A percentile compares a stretch with the other conserved stretches of the same genome.
Evolutionary conservation across 2,888 invertebrate species (phyloP).

Genomic region (Camptogramma bilineatum): DNA sequence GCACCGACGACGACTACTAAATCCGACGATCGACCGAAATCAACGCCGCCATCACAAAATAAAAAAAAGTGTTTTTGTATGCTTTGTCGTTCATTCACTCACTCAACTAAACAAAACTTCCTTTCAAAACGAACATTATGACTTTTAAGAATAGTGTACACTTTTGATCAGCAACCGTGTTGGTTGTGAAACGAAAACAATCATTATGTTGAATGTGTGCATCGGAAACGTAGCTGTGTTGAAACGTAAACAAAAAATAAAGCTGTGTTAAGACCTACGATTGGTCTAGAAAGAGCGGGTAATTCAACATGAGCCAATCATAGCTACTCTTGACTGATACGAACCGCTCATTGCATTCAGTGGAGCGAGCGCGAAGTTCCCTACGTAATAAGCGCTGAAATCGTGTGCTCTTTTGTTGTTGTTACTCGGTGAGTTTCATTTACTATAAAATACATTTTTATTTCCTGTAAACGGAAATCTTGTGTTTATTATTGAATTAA

Average conservation of each 20-base stretch:
- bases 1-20: constrained; percentile 47
- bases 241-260: constrained; percentile 81
- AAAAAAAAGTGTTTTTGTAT: constrained; percentile 46
- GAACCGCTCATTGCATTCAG: constrained; percentile 70
- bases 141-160: constrained; percentile 45
- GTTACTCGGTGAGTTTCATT: constrained; percentile 78
- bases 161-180: constrained; percentile 43
- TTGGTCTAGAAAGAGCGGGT: constrained; percentile 76
- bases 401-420: constrained; percentile 81
- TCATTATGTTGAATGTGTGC: constrained; percentile 68
- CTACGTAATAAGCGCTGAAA: constrained; percentile 85
- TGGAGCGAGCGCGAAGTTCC: constrained; percentile 76
- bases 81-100: constrained; percentile 57
- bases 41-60: constrained; percentile 58
- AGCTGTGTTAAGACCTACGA: constrained; percentile 65
- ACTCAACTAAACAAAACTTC: constrained; percentile 41
- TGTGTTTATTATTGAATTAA: background rate
- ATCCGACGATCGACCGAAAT: constrained; percentile 33
- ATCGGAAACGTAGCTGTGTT: constrained; percentile 56
- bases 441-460: constrained; percentile 54
- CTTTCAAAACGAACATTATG: constrained; percentile 44
- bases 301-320: constrained; percentile 78
- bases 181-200: constrained; percentile 62
- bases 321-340: constrained; percentile 64
- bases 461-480: constrained; percentile 6